phyloP scores from a whole-genome alignment of 2,797 vertebrate genomes.

The Okamejei kenojei region DNA sequence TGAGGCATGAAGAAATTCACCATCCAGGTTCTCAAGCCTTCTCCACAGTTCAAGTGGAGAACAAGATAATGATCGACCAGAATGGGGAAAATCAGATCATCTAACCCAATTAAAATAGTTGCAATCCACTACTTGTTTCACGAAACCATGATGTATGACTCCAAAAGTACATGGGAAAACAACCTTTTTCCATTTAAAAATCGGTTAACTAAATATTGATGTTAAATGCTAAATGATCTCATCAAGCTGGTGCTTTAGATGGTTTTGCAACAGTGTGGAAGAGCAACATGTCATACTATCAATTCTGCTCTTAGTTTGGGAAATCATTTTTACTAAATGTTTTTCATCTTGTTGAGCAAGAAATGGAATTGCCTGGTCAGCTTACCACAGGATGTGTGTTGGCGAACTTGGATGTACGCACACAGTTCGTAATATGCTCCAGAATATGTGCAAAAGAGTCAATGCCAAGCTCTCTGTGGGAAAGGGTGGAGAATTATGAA shows the following conservation, averaged over 20 bases:
- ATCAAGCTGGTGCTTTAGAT: neutral
- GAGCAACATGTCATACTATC: neutral
- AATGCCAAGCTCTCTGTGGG: slow-evolving; percentile 29
- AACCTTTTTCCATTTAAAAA: neutral
- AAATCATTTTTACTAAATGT: slow-evolving; percentile 16
- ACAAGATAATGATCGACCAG: neutral
- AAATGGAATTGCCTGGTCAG: slow-evolving; percentile 22
- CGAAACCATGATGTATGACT: neutral
- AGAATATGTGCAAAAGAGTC: neutral
- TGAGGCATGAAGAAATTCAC: too few species aligned
- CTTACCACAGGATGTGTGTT: slow-evolving; percentile 34
- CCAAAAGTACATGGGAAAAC: neutral
- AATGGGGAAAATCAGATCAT: neutral
- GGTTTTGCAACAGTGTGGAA: neutral
- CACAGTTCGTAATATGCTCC: slow-evolving; percentile 26
- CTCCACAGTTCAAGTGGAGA: neutral
- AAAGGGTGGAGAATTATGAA: slow-evolving; percentile 33
- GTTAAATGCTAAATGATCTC: neutral
- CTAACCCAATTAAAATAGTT: neutral
- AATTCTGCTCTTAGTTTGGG: neutral
- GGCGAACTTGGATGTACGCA: neutral
- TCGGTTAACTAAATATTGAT: neutral
- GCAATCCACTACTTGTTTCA: neutral
- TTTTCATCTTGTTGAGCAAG: slow-evolving; percentile 21
- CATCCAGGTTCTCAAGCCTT: neutral